A percentile compares a stretch with the other conserved stretches of the same genome.
phyloP scores from a whole-genome alignment of 2,113 vertebrate genomes.

The Arenaria interpres region DNA sequence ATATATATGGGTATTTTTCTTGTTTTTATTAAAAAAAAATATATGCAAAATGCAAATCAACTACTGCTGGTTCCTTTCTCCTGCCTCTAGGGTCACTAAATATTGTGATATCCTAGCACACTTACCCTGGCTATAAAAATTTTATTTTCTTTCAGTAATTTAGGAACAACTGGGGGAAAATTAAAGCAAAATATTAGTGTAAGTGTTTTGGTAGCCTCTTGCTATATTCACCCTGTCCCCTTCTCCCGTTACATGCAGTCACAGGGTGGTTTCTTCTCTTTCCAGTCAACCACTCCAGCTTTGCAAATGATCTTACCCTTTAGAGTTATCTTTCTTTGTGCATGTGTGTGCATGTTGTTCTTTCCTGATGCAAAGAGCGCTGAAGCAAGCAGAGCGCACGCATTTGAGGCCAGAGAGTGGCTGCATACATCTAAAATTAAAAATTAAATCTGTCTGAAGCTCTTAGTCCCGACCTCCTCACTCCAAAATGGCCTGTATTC shows the following conservation, averaged over 20 bases:
- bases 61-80: not conserved
- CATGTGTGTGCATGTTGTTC: not conserved
- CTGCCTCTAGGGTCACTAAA: not conserved
- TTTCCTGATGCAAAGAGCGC: constrained; percentile 4
- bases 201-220: constrained; percentile 23
- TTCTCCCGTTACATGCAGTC: not conserved
- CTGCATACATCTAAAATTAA: constrained; percentile 6
- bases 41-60: not conserved
- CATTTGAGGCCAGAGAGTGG: not conserved
- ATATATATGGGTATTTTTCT: not conserved
- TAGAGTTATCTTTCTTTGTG: not conserved
- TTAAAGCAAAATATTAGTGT: not conserved
- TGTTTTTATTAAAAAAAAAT: not conserved
- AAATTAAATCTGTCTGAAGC: constrained; percentile 23
- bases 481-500: not conserved
- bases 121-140: constrained; percentile 44
- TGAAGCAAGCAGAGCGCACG: not conserved
- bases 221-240: not conserved
- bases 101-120: constrained; percentile 1
- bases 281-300: not conserved
- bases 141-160: constrained; percentile 10
- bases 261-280: not conserved
- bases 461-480: not conserved
- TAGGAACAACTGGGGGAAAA: constrained; percentile 4
- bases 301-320: not conserved